Conservation (phyloP, 2,888 invertebrate genomes). For the Hyppa rectilinea region DNA sequence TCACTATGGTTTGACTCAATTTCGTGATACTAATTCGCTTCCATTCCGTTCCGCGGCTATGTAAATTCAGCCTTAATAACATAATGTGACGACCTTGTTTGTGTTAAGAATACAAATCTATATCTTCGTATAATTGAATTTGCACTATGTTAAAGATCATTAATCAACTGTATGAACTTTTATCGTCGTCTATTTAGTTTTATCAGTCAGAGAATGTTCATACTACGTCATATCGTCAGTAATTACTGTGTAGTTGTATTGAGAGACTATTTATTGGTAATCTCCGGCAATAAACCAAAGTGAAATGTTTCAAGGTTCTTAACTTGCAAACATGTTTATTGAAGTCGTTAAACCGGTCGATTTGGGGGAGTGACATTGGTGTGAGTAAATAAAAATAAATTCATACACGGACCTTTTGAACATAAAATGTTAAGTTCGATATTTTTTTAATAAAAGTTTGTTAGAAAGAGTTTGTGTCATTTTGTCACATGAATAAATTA, state of each 20-base stretch:
- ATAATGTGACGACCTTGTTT: conserved; percentile 7
- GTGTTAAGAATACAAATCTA: neutral
- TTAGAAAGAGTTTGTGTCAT: conserved; percentile 11
- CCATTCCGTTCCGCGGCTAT: too few relatives aligned
- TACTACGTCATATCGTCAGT: conserved; percentile 7
- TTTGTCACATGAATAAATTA: conserved; percentile 17
- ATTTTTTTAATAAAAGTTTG: neutral
- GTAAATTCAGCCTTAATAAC: too few relatives aligned
- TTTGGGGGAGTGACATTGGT: conserved; percentile 40
- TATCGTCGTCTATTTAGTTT: conserved; percentile 17
- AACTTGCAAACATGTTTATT: conserved; percentile 42
- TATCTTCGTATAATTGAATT: conserved; percentile 8
- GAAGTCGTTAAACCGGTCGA: conserved; percentile 39
- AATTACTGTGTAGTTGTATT: conserved; percentile 11
- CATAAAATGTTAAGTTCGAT: conserved; percentile 5
- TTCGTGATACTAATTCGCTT: too few relatives aligned
- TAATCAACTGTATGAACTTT: conserved; percentile 17
- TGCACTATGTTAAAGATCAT: conserved; percentile 18
- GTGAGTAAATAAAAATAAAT: conserved; percentile 15
- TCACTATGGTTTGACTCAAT: too few relatives aligned
- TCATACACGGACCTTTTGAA: conserved; percentile 2
- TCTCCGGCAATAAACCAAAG: conserved; percentile 36
- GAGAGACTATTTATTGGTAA: conserved; percentile 8
- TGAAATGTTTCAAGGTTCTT: conserved; percentile 56
- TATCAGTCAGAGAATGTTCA: conserved; percentile 31